Conservation (phyloP, 2,113 vertebrate genomes). For the Tiliqua scincoides region DNA sequence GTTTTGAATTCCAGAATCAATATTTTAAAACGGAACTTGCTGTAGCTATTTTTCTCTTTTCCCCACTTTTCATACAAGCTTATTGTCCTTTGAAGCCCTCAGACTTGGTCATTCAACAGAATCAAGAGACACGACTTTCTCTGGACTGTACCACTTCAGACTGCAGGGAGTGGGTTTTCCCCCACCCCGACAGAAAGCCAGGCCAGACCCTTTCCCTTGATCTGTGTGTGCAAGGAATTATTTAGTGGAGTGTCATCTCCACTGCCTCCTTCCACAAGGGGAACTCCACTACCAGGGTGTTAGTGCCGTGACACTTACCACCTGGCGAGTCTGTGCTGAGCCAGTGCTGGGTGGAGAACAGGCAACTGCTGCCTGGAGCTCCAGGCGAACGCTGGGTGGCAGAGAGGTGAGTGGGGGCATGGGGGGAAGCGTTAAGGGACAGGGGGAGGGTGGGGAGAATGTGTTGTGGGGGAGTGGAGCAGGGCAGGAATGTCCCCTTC, state of each 20-base stretch:
- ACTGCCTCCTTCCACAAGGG: too few relatives aligned
- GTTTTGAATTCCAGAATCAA: constrained; percentile 35
- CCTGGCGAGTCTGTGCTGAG: too few relatives aligned
- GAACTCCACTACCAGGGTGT: background rate
- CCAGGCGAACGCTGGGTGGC: too few relatives aligned
- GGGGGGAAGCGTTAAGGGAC: too few relatives aligned
- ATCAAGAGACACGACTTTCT: background rate
- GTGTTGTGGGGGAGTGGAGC: too few relatives aligned
- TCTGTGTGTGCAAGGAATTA: constrained; percentile 7
- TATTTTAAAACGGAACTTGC: constrained; percentile 45
- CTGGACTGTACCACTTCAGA: background rate
- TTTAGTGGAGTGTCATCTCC: background rate
- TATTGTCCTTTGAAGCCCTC: constrained; percentile 38
- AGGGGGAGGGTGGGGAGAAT: too few relatives aligned
- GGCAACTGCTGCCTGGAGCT: too few relatives aligned
- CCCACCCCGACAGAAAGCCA: background rate
- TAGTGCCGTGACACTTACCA: too few relatives aligned
- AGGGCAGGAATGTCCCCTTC: too few relatives aligned
- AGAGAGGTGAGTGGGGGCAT: too few relatives aligned
- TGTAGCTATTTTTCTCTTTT: constrained; percentile 11
- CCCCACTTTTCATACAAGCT: constrained; percentile 30
- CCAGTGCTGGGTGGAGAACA: too few relatives aligned
- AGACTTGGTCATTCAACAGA: background rate
- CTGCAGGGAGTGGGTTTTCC: background rate
- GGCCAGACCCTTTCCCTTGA: constrained; percentile 18